Base-by-base conservation (phyloP, 2,888 invertebrate genomes). In the Carcina quercana region DNA sequence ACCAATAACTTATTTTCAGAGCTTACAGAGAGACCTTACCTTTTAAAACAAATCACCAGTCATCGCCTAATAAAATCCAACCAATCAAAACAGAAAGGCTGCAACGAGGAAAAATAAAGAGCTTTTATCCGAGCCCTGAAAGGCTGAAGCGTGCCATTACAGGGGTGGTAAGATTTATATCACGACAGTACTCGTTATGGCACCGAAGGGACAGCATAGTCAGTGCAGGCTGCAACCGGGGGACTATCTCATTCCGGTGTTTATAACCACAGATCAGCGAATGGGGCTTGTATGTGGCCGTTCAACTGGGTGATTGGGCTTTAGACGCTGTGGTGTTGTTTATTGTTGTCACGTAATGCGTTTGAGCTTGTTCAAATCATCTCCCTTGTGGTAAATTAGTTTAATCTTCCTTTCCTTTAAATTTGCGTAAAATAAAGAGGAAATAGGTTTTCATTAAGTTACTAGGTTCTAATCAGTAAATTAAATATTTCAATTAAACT, bases 101-200 rank as follows among this genome's bases (percentile, higher is more conserved):
- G 62, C 64, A 69, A 64, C 62, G 63, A 56, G 71, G 68, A 74
- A 73, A 78, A 75, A 78, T 76, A 76, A 76, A 78, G 74, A 68
- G 68, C 69, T 69, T 79, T 78, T 73, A 75, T 74, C 70, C 72
- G 45, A 48, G 43, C 60, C 56, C 61, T 72, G 75, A 75, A 72
- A 71, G 68, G 67, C 69, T 71, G 70, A 59, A 63, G 57, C 53
- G 60, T 25, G 30, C 57, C 62, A 52, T 59, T 62, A 55, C 51
- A 53, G 63, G 82, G 80, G 82, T 66, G 72, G 68, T 43, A 66
- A 79, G 82, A 82, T 82, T 82, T 82, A 82, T 82, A 67, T 75
- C 74, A 70, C 61, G 74, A 76, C 75, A 71, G 63, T 48, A 64
- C 68, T 68, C 73, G 78, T 78, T 78, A 79, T 66, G 65, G 75